These are phyloP conservation scores for Mastigias papua DNA, from an alignment of 30 jellyfish, hydroid and myxozoan genomes.

Conservation along the genomic window DNA sequence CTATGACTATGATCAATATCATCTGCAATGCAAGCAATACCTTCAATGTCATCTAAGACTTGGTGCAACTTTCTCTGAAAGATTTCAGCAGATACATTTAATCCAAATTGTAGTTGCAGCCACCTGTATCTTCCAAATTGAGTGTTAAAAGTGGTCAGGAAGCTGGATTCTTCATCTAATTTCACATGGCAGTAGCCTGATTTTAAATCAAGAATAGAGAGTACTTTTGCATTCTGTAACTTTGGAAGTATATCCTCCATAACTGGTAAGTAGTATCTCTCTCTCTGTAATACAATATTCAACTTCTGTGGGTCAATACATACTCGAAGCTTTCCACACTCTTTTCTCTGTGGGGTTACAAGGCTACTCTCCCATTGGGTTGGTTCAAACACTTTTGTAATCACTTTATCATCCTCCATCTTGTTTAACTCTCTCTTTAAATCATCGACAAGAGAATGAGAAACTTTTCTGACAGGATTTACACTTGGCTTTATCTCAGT, in stretches of 20 bases:
- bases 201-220: slow-evolving; percentile 64
- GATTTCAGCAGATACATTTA: slow-evolving; percentile 45
- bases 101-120: slow-evolving; percentile 55
- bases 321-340: slow-evolving; percentile 52
- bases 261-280: slow-evolving; percentile 51
- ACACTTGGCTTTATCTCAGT: slow-evolving; percentile 55
- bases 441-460: slow-evolving; percentile 53
- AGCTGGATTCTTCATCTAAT: slow-evolving; percentile 52
- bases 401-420: slow-evolving; percentile 55
- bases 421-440: slow-evolving; percentile 42
- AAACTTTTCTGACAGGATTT: slow-evolving; percentile 57
- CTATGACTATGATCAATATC: slow-evolving; percentile 39
- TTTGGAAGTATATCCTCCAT: slow-evolving; percentile 65
- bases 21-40: not conserved
- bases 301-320: slow-evolving; percentile 67
- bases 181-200: slow-evolving; percentile 68
- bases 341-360: slow-evolving; percentile 47
- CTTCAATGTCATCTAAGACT: slow-evolving; percentile 5
- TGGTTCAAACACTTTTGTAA: slow-evolving; percentile 55
- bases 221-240: slow-evolving; percentile 61
- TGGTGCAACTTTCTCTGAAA: slow-evolving; percentile 49
- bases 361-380: slow-evolving; percentile 58
- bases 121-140: slow-evolving; percentile 62
- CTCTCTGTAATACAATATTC: slow-evolving; percentile 49
- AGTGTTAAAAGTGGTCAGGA: slow-evolving; percentile 58